Base-by-base conservation (phyloP, 2,113 vertebrate species). In the Phylloscopus trochiloides region DNA sequence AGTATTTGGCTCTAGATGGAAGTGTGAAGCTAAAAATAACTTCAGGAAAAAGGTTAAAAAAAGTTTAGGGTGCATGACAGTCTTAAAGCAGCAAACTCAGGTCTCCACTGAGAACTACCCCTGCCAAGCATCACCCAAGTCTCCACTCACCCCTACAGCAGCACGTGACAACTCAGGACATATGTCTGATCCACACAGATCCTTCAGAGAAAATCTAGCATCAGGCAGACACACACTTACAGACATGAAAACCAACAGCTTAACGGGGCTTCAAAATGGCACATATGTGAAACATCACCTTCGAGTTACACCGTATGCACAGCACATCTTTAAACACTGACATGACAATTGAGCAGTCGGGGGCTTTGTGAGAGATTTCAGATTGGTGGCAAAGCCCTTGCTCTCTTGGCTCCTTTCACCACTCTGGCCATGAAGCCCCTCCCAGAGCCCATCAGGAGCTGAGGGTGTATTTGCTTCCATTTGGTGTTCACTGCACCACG, bases 221-320 rank as follows among this genome's bases (percentile, higher is more conserved):
- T 80, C 94, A 96, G 88, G 75, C 90, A 94, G 74, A 79, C 58
- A 71, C 70, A 92, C 61, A 15, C 86, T 67, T 32, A 84, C 0
- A 94, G 81, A 85, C 87, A 82, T 57, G 66, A 71, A 84, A 94
- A 88, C 71, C 92, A 97, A 93, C 85, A 94, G 88, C 78, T 86
- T 79, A 95, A 87, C 58, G 0, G 88, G 90, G 63, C 76, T 93
- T 92, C 55, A 63, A 20, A 67, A 86, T 59, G 61, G 76, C 76
- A 91, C 78, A 92, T 92, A 92, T 59, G 89, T 91, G 88, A 86
- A 94, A 91, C 72, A 94, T 92, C 91, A 86, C 68, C 86, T 92
- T 78, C 76, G 43, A 91, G 80, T n/a, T 84, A 40, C 48, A 72
- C 78, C 24, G 45, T 92, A 88, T 83, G 88, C 51, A 48, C 12